phyloP scores from a whole-genome alignment of 2,888 invertebrate species.

The Melipona bicolor region DNA sequence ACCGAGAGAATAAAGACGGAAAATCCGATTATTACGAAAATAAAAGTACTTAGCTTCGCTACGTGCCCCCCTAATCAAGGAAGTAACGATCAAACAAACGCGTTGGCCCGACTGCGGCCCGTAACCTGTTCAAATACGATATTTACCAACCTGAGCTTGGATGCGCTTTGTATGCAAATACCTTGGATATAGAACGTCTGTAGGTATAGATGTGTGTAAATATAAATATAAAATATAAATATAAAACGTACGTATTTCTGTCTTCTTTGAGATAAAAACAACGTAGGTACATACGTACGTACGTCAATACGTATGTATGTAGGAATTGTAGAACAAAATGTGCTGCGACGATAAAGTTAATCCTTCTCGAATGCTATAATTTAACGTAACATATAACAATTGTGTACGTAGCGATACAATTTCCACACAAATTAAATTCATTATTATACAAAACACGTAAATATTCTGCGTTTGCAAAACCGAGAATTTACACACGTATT shows the following conservation, averaged over 20 bases:
- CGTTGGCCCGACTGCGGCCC: conserved; percentile 25
- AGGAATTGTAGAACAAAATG: background rate
- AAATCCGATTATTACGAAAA: conserved; percentile 72
- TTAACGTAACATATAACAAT: background rate
- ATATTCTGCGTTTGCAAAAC: background rate
- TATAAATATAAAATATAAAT: no score
- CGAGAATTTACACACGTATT: background rate
- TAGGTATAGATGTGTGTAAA: no score
- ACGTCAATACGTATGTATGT: no score
- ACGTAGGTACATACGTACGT: no score
- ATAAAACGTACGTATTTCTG: background rate
- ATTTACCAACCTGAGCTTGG: background rate
- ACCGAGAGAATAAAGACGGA: conserved; percentile 68
- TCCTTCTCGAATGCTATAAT: background rate
- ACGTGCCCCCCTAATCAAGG: conserved; percentile 64
- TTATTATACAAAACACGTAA: background rate
- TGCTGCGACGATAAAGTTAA: background rate
- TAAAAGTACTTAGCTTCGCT: conserved; percentile 66
- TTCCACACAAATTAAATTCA: background rate
- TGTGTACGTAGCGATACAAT: no score
- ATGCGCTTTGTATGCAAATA: conserved; percentile 35
- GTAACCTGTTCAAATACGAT: conserved; percentile 27
- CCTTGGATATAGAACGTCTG: conserved; percentile 1
- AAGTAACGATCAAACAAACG: conserved; percentile 68
- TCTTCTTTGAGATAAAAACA: background rate